Evolutionary conservation across 1,140 invertebrate genomes (phyloP), one percentile per base, ranked within the genome.

Genomic region (Xylocopa sonorina): DNA sequence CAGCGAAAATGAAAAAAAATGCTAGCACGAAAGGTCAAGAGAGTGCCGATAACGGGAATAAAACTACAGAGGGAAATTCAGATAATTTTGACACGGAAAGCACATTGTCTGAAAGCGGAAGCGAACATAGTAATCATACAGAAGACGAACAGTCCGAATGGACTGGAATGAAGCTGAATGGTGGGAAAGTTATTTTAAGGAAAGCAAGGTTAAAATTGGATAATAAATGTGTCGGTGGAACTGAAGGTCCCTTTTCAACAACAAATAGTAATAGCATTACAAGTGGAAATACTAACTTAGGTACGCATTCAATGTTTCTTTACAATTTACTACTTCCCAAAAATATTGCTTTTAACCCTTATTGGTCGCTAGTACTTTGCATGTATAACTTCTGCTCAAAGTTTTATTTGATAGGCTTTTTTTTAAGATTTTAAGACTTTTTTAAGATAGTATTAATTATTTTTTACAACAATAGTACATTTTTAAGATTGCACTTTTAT

Each of bases 181-280:
- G 94, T 82, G 94, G 95, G 1, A 95, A 95, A 89, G 94, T 96
- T n/a, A 95, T 96, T 64, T 93, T 96, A 57, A 93, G 95, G 73
- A 95, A 96, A 90, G 95, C 95, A 10, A 93, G 95, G 83, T 90
- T 96, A 75, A 95, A 96, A 84, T 87, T 96, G 80, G 94, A 95
- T 86, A 93, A 93, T 81, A 93, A 95, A 87, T 92, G 88, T 82
- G 84, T 93, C 48, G 90, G 93, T 80, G 94, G 94, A 9, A 92
- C 94, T 16, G 95, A 95, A 92, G 95, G 95, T 55, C 95, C 95
- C 66, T 96, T 96, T 85, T 95, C 95, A 50, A 94, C 93, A 53
- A 93, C 93, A 67, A 92, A 87, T 79, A 81, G 80, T 55, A 89
- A 90, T 27, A 90, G 84, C 74, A 87, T 82, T 66, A 83, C 91